Evolutionary conservation across 2,888 invertebrate genomes (phyloP), one percentile per base, ranked within the genome.

Genomic region (Seira sanloemensis): DNA sequence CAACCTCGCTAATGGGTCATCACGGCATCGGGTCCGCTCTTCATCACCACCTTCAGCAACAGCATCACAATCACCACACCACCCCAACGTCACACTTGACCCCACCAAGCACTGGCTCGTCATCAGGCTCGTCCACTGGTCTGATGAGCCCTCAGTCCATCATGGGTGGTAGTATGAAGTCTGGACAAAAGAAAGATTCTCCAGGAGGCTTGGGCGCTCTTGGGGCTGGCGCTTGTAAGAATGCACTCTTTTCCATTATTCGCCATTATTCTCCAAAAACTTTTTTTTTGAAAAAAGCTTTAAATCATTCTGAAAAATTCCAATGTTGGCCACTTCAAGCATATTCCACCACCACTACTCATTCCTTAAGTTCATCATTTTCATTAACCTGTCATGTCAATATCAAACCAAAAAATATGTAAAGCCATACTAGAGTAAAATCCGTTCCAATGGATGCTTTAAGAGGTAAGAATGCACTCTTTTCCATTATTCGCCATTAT

Each of bases 381-480:
- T 37, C 37, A 37, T 37, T 96, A 80, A 74, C 68, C 74, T 80
- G 80, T 75, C 80, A 74, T 50, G 73, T 74, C n/a, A n/a, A n/a
- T 69, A 26, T 37, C 37, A 37, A 12, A 37, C 4, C 12, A 12
- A 12, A 37, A 37, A 37, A 12, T 7, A 37, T 37, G 37, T 7
- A 12, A 37, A 37, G 4, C 5, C 37, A 7, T 37, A 12, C 12
- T 7, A 37, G 37, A 37, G 12, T n/a, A n/a, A n/a, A n/a, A 18
- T 96, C 96, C 88, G 96, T 97, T 88, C 96, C 96, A 46, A 96
- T 97, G 94, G 97, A 97, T 90, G 96, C 96, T 25, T 92, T 97
- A 86, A 93, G 96, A 93, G 96, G 88, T 88, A 73, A 87, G 85
- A 58, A 69, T 80, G 58, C 69, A 78, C 69, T 78, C 71, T 58